A percentile compares a stretch with the other conserved stretches of the same genome.
Conservation (phyloP, 2,113 vertebrate genomes). For the Notiomystis cincta region DNA sequence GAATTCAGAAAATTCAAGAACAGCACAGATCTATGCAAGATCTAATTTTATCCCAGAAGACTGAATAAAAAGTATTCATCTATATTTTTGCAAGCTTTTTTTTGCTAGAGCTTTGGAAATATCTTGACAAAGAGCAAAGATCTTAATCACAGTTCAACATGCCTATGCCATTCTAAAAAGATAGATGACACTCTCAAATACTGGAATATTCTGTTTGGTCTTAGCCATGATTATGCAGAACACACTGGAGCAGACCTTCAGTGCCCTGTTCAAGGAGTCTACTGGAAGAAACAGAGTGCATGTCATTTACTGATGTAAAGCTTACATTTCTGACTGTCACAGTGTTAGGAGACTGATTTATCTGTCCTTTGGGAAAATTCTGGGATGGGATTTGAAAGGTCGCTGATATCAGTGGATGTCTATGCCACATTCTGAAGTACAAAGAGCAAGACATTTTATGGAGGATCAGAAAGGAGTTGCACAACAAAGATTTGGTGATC, state of each 20-base stretch:
- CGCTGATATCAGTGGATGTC: not conserved
- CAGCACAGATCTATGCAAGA: not conserved
- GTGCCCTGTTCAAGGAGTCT: not conserved
- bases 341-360: not conserved
- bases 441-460: not conserved
- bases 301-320: not conserved
- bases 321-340: not conserved
- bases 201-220: not conserved
- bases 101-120: not conserved
- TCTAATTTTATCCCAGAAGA: not conserved
- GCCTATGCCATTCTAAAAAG: not conserved
- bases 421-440: not conserved
- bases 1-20: not conserved
- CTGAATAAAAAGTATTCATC: not conserved
- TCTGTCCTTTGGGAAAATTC: not conserved
- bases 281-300: not conserved
- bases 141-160: not conserved
- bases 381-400: not conserved
- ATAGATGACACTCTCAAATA: not conserved
- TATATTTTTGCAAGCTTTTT: not conserved
- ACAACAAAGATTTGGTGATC: not conserved
- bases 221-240: not conserved
- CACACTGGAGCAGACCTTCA: not conserved
- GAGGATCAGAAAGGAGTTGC: not conserved
- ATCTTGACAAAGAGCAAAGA: not conserved